These are phyloP conservation scores for Tethea ocularis DNA, from an alignment of 2,888 invertebrate species.

Conservation along the genomic window DNA sequence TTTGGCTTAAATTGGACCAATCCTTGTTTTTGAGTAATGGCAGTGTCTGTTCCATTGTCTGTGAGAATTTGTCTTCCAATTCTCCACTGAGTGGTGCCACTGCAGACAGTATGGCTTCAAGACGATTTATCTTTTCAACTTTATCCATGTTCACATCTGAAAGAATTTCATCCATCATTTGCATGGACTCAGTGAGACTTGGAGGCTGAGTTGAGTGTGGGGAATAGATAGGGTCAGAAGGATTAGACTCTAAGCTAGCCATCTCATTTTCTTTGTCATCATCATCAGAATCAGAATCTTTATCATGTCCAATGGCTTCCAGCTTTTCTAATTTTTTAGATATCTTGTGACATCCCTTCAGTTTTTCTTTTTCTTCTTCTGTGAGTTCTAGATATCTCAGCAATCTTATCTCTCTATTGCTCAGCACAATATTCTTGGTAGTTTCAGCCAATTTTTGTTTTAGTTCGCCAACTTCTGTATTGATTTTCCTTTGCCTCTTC, in stretches of 20 bases:
- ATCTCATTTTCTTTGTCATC: conserved; percentile 90
- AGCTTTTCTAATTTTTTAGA: conserved; percentile 96
- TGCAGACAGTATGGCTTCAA: conserved; percentile 93
- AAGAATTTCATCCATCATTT: conserved; percentile 93
- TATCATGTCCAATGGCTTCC: conserved; percentile 90
- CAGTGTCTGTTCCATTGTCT: conserved; percentile 80
- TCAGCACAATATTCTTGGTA: conserved; percentile 93
- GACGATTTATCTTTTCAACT: conserved; percentile 92
- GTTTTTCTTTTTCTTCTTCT: conserved; percentile 95
- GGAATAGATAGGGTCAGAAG: conserved; percentile 89
- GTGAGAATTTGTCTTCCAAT: conserved; percentile 77
- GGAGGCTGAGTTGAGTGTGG: conserved; percentile 91
- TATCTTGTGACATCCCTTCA: conserved; percentile 95
- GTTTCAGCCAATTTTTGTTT: conserved; percentile 91
- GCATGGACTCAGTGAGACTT: conserved; percentile 94
- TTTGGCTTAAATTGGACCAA: conserved; percentile 80
- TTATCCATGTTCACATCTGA: conserved; percentile 93
- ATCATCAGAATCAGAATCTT: conserved; percentile 89
- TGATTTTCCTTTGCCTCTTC: conserved; percentile 95
- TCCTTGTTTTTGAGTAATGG: conserved; percentile 81
- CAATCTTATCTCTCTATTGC: conserved; percentile 95
- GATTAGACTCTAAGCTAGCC: conserved; percentile 91
- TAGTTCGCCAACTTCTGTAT: conserved; percentile 94
- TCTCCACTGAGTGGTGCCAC: conserved; percentile 89
- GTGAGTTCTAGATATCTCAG: conserved; percentile 95